A percentile compares a stretch with the other conserved stretches of the same genome.
Evolutionary conservation across 2,888 invertebrate species (phyloP).

Genomic region (Hydropsyche betteni): DNA sequence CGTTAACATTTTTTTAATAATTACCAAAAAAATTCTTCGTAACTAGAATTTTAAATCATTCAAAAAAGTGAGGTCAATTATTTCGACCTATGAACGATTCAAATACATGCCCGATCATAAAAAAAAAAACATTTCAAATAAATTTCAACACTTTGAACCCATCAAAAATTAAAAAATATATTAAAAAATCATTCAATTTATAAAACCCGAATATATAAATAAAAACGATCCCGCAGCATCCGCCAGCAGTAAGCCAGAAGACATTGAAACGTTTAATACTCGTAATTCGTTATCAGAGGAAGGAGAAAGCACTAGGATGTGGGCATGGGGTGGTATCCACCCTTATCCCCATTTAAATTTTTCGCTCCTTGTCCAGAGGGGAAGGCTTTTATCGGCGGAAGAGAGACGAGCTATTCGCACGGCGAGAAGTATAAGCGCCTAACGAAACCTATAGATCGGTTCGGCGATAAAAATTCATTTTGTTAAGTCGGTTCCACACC

Average conservation of each 20-base stretch:
- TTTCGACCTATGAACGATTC: too few relatives aligned
- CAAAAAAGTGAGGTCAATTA: too few relatives aligned
- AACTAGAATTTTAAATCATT: too few relatives aligned
- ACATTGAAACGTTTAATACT: conserved; percentile 66
- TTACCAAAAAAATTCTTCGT: too few relatives aligned
- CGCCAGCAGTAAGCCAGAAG: conserved; percentile 22
- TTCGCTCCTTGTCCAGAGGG: conserved; percentile 1
- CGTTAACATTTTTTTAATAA: too few relatives aligned
- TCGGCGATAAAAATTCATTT: conserved; percentile 50
- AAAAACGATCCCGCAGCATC: too few relatives aligned
- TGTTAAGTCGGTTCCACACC: conserved; percentile 48
- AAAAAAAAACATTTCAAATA: too few relatives aligned
- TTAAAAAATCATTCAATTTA: too few relatives aligned
- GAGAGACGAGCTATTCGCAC: conserved; percentile 37
- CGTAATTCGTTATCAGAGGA: conserved; percentile 66
- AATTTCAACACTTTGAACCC: too few relatives aligned
- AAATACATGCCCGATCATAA: too few relatives aligned
- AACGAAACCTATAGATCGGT: conserved; percentile 49
- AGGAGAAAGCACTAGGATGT: conserved; percentile 54
- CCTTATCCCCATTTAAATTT: neutral
- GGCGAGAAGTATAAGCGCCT: conserved; percentile 37
- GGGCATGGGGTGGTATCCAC: conserved; percentile 43
- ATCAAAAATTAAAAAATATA: too few relatives aligned
- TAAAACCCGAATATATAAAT: too few relatives aligned
- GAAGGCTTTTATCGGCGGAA: conserved; percentile 21